Conservation (phyloP, 2,888 invertebrate genomes). For the Gymnoscelis rufifasciata region DNA sequence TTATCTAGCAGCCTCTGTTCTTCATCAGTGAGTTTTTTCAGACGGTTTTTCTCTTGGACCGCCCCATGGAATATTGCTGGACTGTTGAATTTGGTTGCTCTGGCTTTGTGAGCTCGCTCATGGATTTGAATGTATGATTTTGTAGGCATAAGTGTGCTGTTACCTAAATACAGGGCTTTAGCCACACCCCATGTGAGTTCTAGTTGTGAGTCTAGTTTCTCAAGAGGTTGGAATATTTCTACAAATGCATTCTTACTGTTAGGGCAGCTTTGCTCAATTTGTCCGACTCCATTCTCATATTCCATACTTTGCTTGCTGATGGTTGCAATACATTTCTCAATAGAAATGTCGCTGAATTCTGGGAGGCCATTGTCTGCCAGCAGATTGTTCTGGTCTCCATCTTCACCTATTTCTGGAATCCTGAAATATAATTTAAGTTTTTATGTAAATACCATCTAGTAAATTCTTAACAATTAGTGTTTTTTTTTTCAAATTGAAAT, state of each 20-base stretch:
- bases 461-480: too few relatives aligned
- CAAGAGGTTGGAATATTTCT: conserved; percentile 86
- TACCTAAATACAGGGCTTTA: conserved; percentile 89
- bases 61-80: conserved; percentile 83
- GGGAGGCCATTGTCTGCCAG: conserved; percentile 86
- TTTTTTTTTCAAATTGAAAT: too few relatives aligned
- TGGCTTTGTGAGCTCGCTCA: conserved; percentile 86
- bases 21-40: conserved; percentile 75
- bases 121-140: conserved; percentile 88
- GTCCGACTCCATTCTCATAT: conserved; percentile 86
- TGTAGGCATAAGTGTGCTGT: conserved; percentile 88
- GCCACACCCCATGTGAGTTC: conserved; percentile 93
- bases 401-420: conserved; percentile 91
- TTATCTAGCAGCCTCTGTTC: conserved; percentile 86
- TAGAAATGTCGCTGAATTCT: conserved; percentile 87
- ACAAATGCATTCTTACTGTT: conserved; percentile 81
- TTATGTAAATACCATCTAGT: neutral
- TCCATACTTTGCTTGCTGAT: conserved; percentile 90
- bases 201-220: conserved; percentile 84
- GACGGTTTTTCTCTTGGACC: conserved; percentile 73
- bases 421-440: conserved; percentile 57
- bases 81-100: conserved; percentile 86
- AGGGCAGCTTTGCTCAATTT: conserved; percentile 78
- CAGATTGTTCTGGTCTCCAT: conserved; percentile 87
- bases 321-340: conserved; percentile 90